These are phyloP conservation scores for Aethes cnicana DNA, from an alignment of 2,888 invertebrate species.

Conservation along the genomic window DNA sequence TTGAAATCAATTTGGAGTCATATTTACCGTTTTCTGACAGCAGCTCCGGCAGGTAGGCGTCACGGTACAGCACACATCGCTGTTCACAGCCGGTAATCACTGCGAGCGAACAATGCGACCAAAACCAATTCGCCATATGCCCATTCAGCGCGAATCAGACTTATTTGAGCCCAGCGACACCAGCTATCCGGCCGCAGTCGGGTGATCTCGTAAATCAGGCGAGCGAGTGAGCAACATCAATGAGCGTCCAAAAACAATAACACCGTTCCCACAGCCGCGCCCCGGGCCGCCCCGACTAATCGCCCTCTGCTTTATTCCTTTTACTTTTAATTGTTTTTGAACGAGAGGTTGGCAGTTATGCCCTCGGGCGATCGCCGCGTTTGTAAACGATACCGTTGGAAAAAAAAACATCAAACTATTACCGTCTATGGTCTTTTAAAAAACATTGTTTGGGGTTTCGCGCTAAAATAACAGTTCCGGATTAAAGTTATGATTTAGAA, in stretches of 20 bases:
- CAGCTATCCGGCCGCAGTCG: slow-evolving; percentile 35
- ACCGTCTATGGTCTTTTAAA: slow-evolving; percentile 29
- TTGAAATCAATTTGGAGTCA: too few relatives aligned
- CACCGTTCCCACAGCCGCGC: slow-evolving; percentile 67
- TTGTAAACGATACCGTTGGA: slow-evolving; percentile 47
- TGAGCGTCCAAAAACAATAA: slow-evolving; percentile 61
- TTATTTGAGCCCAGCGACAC: slow-evolving; percentile 41
- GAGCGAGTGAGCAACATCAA: slow-evolving; percentile 57
- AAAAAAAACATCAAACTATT: slow-evolving; percentile 28
- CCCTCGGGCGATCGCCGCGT: slow-evolving; percentile 58
- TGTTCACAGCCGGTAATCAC: slow-evolving; percentile 6
- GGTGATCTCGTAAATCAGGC: slow-evolving; percentile 33
- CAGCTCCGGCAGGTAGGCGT: not conserved
- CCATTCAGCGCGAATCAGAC: slow-evolving; percentile 45
- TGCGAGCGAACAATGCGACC: not conserved
- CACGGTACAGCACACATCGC: not conserved
- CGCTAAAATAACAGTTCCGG: slow-evolving; percentile 12
- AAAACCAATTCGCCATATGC: slow-evolving; percentile 47
- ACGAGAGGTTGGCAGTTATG: slow-evolving; percentile 63
- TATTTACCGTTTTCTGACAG: not conserved
- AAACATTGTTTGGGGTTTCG: slow-evolving; percentile 27
- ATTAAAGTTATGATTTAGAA: slow-evolving; percentile 1
- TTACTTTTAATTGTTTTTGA: slow-evolving; percentile 72
- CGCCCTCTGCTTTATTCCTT: slow-evolving; percentile 46
- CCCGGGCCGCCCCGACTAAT: slow-evolving; percentile 50